phyloP scores from a whole-genome alignment of 2,797 vertebrate species.

The Scolopax bukidnonensis region DNA sequence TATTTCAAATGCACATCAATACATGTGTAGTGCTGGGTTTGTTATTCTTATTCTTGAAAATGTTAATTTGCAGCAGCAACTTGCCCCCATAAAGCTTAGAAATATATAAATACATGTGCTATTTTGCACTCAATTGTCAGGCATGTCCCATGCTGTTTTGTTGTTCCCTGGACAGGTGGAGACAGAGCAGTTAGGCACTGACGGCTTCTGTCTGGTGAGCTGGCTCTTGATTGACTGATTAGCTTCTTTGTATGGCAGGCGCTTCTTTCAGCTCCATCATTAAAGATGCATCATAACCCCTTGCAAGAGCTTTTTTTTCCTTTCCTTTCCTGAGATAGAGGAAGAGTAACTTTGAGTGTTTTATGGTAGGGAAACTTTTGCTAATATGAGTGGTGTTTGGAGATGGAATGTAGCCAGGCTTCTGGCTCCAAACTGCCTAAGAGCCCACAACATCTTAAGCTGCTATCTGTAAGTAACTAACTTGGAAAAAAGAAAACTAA shows the following conservation, averaged over 20 bases:
- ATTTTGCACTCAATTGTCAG: slow-evolving; percentile 64
- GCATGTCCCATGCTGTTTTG: slow-evolving; percentile 60
- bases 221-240: slow-evolving; percentile 77
- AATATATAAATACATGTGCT: slow-evolving; percentile 8
- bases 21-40: not conserved
- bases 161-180: slow-evolving; percentile 62
- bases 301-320: not conserved
- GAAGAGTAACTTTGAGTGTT: slow-evolving; percentile 11
- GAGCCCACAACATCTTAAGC: not conserved
- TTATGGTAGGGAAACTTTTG: slow-evolving; percentile 11
- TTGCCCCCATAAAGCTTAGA: not conserved
- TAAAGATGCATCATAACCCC: slow-evolving; percentile 63
- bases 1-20: not conserved
- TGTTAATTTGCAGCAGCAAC: not conserved
- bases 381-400: not conserved
- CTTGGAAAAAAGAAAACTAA: not conserved
- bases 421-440: not conserved
- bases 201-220: slow-evolving; percentile 68
- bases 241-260: slow-evolving; percentile 69
- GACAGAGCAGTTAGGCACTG: slow-evolving; percentile 60
- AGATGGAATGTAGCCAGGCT: not conserved
- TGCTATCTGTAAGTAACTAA: not conserved
- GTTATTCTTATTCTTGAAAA: not conserved
- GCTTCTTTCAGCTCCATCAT: slow-evolving; percentile 50
- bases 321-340: not conserved